Conservation (phyloP, 2,888 invertebrate species). For the Caenorhabditis wallacei region DNA sequence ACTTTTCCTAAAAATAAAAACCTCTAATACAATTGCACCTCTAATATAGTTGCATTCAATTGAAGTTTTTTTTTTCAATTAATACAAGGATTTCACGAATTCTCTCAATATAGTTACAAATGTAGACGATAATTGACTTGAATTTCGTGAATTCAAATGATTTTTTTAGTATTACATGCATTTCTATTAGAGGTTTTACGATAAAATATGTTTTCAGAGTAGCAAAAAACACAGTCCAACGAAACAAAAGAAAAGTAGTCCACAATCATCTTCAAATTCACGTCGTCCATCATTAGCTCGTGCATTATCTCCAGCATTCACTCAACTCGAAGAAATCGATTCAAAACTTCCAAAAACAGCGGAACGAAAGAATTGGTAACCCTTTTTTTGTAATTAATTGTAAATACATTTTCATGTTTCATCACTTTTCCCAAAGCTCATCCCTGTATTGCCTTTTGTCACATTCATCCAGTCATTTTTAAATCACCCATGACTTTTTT, state of each 20-base stretch:
- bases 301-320: slow-evolving; percentile 39
- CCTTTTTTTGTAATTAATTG: neutral
- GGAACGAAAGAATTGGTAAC: slow-evolving; percentile 37
- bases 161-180: too few relatives aligned
- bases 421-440: neutral
- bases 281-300: slow-evolving; percentile 45
- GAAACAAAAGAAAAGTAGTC: slow-evolving; percentile 29
- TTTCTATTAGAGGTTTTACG: too few relatives aligned
- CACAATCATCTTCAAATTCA: slow-evolving; percentile 4
- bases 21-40: too few relatives aligned
- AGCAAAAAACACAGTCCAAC: slow-evolving; percentile 54
- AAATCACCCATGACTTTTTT: slow-evolving; percentile 10
- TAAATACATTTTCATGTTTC: slow-evolving; percentile 18
- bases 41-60: too few relatives aligned
- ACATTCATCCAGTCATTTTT: slow-evolving; percentile 13
- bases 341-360: slow-evolving; percentile 36
- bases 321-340: slow-evolving; percentile 23
- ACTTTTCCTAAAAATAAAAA: neutral
- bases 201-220: slow-evolving; percentile 27
- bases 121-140: too few relatives aligned
- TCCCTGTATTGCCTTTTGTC: slow-evolving; percentile 6
- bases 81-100: too few relatives aligned
- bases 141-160: too few relatives aligned
- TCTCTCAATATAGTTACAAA: too few relatives aligned
- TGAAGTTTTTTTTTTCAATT: too few relatives aligned